phyloP scores from a whole-genome alignment of 2,888 invertebrate species.

The Notodonta dromedarius region DNA sequence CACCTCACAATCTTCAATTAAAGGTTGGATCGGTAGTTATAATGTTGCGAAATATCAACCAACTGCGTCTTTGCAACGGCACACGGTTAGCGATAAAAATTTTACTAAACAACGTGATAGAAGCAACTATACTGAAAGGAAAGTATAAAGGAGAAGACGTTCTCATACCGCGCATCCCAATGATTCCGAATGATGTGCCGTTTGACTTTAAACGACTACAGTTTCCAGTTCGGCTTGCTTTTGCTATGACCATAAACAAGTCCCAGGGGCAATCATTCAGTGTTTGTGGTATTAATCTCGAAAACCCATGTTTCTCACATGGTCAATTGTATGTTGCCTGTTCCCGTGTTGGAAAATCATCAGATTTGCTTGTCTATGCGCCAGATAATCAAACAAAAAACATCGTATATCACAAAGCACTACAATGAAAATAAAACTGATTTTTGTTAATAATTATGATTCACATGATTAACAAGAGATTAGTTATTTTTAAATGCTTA shows the following conservation, averaged over 20 bases:
- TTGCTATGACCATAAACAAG: too few species aligned
- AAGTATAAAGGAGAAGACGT: too few species aligned
- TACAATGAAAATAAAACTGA: conserved; percentile 25
- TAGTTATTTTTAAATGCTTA: too few species aligned
- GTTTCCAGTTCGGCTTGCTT: too few species aligned
- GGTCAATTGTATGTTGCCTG: too few species aligned
- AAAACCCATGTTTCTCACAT: conserved; percentile 34
- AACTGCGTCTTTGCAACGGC: conserved; percentile 30
- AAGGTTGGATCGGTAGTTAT: too few species aligned
- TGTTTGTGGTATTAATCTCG: conserved; percentile 10
- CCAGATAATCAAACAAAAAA: conserved; percentile 37
- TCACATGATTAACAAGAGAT: conserved; percentile 5
- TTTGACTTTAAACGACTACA: too few species aligned
- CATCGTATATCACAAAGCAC: conserved; percentile 32
- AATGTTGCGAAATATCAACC: conserved; percentile 38
- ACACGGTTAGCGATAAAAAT: too few species aligned
- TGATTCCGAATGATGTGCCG: too few species aligned
- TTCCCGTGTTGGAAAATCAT: conserved; percentile 44
- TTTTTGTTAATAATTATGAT: conserved; percentile 6
- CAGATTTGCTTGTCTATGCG: conserved; percentile 38
- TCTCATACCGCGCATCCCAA: too few species aligned
- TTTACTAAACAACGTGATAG: conserved; percentile 5
- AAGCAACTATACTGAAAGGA: conserved; percentile 9
- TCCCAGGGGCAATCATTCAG: conserved; percentile 5
- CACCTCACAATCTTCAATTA: too few species aligned